These are phyloP conservation scores for Dryobates pubescens DNA, from an alignment of 2,797 vertebrate genomes.

Conservation along the genomic window DNA sequence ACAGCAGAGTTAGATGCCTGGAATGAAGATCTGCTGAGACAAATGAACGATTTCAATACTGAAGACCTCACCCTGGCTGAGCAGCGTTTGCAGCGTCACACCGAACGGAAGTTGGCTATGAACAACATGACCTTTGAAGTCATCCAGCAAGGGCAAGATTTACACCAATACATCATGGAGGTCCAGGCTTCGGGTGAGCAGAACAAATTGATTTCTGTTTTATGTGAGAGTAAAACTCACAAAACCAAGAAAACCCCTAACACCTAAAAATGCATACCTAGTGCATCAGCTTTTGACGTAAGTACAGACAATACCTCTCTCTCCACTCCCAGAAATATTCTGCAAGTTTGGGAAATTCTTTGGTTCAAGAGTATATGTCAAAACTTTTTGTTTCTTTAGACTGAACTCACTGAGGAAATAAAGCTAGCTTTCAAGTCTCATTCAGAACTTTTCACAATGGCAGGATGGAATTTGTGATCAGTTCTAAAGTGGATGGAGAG, in stretches of 20 bases:
- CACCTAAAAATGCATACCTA: accelerated
- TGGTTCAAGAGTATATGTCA: not conserved
- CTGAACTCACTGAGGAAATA: not conserved
- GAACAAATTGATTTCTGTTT: not conserved
- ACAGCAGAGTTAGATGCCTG: constrained; percentile 94
- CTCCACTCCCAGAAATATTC: not conserved
- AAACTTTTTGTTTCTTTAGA: not conserved
- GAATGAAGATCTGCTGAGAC: constrained; percentile 94
- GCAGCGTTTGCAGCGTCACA: constrained; percentile 92
- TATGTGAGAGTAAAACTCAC: no score
- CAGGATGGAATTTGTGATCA: not conserved
- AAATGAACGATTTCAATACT: constrained; percentile 88
- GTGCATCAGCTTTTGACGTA: not conserved
- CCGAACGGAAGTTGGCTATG: constrained; percentile 92
- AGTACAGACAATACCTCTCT: not conserved
- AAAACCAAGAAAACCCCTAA: not conserved
- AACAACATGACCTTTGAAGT: constrained; percentile 98
- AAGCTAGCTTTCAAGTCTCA: not conserved
- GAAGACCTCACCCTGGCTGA: constrained; percentile 93
- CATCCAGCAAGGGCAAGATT: constrained; percentile 95
- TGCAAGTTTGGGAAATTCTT: not conserved
- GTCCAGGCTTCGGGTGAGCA: constrained; percentile 93
- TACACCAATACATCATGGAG: constrained; percentile 98
- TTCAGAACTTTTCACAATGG: not conserved
- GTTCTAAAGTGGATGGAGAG: not conserved